Percentiles rank a stretch among this genome's conserved stretches.
Conservation (phyloP, 1,140 invertebrate species). For the Ridgeia piscesae region DNA sequence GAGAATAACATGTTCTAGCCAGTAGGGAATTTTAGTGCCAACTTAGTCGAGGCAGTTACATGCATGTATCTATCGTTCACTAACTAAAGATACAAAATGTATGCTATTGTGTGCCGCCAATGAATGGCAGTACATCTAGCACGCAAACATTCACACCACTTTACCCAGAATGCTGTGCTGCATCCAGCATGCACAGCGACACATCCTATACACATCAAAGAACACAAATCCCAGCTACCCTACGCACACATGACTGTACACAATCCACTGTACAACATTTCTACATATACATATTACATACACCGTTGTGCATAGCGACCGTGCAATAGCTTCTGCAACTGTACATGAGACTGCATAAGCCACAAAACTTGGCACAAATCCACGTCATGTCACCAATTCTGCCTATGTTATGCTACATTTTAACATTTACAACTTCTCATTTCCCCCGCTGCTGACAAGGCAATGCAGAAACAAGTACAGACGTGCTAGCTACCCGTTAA, state of each 20-base stretch:
- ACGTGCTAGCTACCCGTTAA: background rate
- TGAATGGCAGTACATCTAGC: background rate
- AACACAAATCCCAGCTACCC: background rate
- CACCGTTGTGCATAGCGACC: background rate
- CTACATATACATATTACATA: constrained; percentile 2
- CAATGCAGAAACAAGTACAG: background rate
- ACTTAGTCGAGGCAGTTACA: background rate
- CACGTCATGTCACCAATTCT: background rate
- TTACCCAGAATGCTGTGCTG: background rate
- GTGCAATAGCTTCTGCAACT: background rate
- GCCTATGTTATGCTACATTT: background rate
- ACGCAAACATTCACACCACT: background rate
- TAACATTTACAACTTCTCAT: background rate
- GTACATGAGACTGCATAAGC: background rate
- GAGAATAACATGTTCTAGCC: background rate
- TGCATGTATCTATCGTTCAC: background rate
- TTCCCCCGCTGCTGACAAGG: background rate
- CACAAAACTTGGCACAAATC: background rate
- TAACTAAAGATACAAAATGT: background rate
- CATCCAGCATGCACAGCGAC: background rate
- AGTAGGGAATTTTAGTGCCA: background rate
- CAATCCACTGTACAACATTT: background rate
- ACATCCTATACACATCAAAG: background rate
- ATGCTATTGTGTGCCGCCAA: background rate
- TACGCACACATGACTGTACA: background rate